phyloP scores from a whole-genome alignment of 1,140 invertebrate genomes.

The Pseudomyrmex flavicornis region DNA sequence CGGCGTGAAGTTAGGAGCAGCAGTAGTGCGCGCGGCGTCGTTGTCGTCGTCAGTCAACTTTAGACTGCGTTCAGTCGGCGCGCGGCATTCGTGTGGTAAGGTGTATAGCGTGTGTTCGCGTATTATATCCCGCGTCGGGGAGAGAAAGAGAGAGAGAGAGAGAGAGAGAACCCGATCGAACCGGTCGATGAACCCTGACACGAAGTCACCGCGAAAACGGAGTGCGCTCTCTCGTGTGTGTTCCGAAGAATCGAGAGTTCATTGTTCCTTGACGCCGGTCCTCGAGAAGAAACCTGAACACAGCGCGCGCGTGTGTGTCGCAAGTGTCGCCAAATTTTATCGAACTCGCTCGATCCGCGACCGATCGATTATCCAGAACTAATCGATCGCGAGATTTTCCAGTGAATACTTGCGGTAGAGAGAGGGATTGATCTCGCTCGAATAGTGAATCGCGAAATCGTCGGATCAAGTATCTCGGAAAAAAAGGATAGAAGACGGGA shows the following conservation, averaged over 20 bases:
- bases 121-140: neutral
- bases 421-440: neutral
- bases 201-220: constrained; percentile 17
- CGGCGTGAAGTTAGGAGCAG: constrained; percentile 48
- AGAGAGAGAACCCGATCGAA: constrained; percentile 13
- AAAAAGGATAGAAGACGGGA: neutral
- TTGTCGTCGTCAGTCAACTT: constrained; percentile 49
- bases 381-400: neutral
- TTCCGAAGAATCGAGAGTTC: too few species aligned
- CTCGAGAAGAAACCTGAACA: neutral
- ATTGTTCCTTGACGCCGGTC: too few species aligned
- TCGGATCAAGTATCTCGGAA: neutral
- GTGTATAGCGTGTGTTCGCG: constrained; percentile 64
- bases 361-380: neutral
- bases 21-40: constrained; percentile 3
- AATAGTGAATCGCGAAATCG: neutral
- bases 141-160: too few species aligned
- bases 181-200: neutral
- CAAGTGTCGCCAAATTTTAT: too few species aligned
- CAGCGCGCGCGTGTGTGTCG: too few species aligned
- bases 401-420: neutral
- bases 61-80: constrained; percentile 77
- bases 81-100: constrained; percentile 72
- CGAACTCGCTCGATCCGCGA: neutral
- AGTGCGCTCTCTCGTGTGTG: too few species aligned